Evolutionary conservation across 2,888 invertebrate genomes (phyloP).

Genomic region (Colletes collaris): DNA sequence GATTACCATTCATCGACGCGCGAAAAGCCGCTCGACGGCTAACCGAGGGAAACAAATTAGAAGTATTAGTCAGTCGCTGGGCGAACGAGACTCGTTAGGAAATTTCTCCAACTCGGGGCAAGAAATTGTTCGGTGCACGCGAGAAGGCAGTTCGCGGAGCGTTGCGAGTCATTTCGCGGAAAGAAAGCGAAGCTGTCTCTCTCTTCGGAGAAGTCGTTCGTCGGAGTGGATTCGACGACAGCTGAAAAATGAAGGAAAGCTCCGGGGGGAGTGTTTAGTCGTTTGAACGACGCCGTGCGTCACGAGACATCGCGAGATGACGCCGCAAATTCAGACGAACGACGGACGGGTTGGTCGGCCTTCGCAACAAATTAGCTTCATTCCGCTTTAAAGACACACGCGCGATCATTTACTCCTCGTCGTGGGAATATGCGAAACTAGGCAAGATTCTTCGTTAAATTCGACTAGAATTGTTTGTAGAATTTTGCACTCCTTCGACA

Average conservation of each 20-base stretch:
- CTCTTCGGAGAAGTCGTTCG: neutral
- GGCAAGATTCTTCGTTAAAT: no score
- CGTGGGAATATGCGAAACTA: conserved; percentile 34
- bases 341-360: conserved; percentile 36
- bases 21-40: neutral
- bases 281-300: conserved; percentile 22
- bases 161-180: conserved; percentile 1
- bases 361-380: conserved; percentile 71
- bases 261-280: conserved; percentile 45
- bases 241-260: conserved; percentile 51
- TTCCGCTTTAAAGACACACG: conserved; percentile 61
- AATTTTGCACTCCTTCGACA: no score
- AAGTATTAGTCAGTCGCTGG: conserved; percentile 6
- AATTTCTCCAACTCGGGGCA: neutral
- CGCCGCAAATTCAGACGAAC: conserved; percentile 40
- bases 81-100: neutral
- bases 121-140: neutral
- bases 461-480: no score
- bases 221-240: conserved; percentile 27
- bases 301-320: conserved; percentile 15
- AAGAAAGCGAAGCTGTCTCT: no score
- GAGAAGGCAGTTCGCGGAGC: neutral
- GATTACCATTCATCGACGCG: conserved; percentile 6
- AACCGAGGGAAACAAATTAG: conserved; percentile 9
- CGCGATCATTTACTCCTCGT: conserved; percentile 47